A percentile compares a stretch with the other conserved stretches of the same genome.
Conservation (phyloP, 2,797 vertebrate species). For the Poecilia wingei region DNA sequence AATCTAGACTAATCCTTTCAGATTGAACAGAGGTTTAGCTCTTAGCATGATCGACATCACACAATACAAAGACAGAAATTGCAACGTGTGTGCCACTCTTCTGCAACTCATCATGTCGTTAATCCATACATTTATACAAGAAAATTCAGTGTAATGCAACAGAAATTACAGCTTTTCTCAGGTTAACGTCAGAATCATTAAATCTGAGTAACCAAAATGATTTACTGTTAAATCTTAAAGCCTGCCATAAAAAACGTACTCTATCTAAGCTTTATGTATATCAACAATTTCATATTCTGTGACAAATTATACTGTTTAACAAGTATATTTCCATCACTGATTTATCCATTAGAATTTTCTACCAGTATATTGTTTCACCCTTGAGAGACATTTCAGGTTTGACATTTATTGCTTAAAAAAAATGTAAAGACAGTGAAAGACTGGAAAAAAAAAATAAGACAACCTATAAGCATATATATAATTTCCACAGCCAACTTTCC, state of each 20-base stretch:
- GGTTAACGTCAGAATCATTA: background rate
- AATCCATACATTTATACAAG: background rate
- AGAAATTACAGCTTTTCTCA: background rate
- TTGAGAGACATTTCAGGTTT: background rate
- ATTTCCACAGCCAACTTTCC: constrained; percentile 55
- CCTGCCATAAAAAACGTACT: background rate
- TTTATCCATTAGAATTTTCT: background rate
- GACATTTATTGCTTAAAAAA: background rate
- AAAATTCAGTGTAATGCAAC: background rate
- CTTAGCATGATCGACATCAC: background rate
- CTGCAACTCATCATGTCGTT: background rate
- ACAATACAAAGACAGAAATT: background rate
- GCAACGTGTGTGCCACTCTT: background rate
- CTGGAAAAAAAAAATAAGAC: constrained; percentile 19
- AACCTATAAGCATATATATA: constrained; percentile 26
- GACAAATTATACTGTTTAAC: background rate
- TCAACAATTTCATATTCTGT: background rate
- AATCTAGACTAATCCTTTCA: constrained; percentile 33
- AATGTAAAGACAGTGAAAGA: background rate
- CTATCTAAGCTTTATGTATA: background rate
- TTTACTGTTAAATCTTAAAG: background rate
- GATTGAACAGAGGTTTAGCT: constrained; percentile 9
- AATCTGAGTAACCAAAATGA: background rate
- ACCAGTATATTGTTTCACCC: background rate
- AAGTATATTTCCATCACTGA: too few species aligned